These are phyloP conservation scores for Dromiciops gliroides DNA, from an alignment of 2,113 vertebrate genomes.

Conservation along the genomic window DNA sequence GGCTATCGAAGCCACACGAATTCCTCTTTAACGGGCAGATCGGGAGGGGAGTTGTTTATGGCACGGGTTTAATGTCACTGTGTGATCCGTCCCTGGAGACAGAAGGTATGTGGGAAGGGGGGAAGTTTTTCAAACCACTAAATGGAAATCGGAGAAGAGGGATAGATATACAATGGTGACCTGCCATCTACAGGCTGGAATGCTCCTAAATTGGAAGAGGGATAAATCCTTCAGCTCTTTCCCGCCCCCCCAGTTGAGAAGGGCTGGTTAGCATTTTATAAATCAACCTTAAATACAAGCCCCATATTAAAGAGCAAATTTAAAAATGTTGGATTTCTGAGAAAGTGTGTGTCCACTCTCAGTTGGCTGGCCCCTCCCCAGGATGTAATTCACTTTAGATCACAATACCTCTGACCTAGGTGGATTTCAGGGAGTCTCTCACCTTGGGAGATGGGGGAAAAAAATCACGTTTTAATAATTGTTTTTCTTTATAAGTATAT, in stretches of 20 bases:
- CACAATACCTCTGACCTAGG: background rate
- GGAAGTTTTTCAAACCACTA: constrained; percentile 78
- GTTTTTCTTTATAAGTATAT: background rate
- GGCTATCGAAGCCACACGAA: background rate
- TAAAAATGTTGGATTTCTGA: background rate
- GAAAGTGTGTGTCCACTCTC: background rate
- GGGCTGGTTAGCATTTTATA: background rate
- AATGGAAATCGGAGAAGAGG: constrained; percentile 75
- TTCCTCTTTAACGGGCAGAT: constrained; percentile 52
- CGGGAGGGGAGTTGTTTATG: constrained; percentile 75
- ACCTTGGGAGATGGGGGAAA: background rate
- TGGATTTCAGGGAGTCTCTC: background rate
- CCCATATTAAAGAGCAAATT: background rate
- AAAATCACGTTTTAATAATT: background rate
- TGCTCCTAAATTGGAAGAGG: constrained; percentile 61
- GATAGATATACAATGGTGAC: constrained; percentile 67
- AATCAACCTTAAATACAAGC: background rate
- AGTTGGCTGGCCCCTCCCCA: background rate
- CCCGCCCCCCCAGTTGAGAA: constrained; percentile 21
- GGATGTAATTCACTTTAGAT: background rate
- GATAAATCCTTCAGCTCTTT: constrained; percentile 43
- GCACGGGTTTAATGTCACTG: constrained; percentile 77
- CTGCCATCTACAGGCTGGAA: constrained; percentile 84
- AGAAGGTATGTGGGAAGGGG: constrained; percentile 83
- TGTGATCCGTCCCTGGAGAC: constrained; percentile 77